Percentiles rank a stretch among this genome's conserved stretches.
These are phyloP conservation scores for Ammodytes marinus DNA, from an alignment of 2,113 vertebrate genomes.

Conservation along the genomic window DNA sequence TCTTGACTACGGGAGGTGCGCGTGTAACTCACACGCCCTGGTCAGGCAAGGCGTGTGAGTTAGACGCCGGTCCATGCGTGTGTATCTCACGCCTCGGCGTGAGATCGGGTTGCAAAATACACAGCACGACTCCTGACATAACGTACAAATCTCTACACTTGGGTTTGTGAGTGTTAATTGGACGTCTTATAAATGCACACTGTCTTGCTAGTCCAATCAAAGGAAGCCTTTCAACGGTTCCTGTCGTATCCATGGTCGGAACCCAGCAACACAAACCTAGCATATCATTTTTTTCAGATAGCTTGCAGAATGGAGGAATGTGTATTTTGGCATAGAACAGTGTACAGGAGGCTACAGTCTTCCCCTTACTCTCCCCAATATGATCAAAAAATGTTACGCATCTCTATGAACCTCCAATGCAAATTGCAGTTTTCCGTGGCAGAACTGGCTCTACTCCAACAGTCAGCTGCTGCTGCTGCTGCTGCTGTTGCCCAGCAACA, in stretches of 20 bases:
- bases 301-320: constrained; percentile 6
- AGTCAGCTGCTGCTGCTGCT: constrained; percentile 81
- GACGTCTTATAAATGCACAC: constrained; percentile 7
- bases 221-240: constrained; percentile 21
- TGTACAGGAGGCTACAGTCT: not conserved
- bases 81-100: too few relatives aligned
- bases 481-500: constrained; percentile 88
- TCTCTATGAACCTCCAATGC: constrained; percentile 67
- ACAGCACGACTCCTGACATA: not conserved
- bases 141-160: constrained; percentile 10
- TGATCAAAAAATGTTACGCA: constrained; percentile 16
- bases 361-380: not conserved
- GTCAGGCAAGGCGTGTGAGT: too few relatives aligned
- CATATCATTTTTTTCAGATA: not conserved
- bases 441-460: constrained; percentile 80
- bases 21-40: too few relatives aligned
- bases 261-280: constrained; percentile 29
- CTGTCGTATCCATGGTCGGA: constrained; percentile 13
- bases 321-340: not conserved
- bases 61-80: too few relatives aligned
- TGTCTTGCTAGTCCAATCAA: constrained; percentile 19
- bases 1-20: too few relatives aligned
- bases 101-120: too few relatives aligned
- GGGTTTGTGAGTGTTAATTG: constrained; percentile 19
- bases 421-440: constrained; percentile 78